Evolutionary conservation across 30 jellyfish, hydroid and myxozoan species (phyloP), one percentile per base, ranked within the genome.

Genomic region (Pseudorhiza aurosa): DNA sequence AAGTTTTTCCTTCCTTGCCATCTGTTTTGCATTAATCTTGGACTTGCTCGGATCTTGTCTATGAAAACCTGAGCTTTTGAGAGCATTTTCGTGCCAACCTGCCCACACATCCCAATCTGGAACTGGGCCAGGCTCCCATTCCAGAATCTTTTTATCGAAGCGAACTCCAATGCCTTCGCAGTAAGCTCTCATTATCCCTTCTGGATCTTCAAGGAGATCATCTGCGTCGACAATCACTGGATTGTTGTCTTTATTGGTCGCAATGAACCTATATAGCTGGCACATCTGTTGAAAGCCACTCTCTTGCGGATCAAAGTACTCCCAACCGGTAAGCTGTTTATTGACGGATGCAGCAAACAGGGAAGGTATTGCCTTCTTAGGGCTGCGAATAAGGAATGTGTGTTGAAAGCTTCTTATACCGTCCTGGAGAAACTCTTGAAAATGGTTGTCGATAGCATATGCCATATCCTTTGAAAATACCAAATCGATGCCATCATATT

Each of bases 51-150:
- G 85, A 49, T 77, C 95, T 27, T 79, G 96, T 33, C 80, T 75
- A 15, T 42, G 69, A 57, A 92, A 92, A 25, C 98, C 98, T 10
- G 96, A 58, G 85, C 98, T 92, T 39, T 92, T 92, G 30, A 85
- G 69, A 4, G 89, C 98, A 58, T 80, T 72, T 33, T 85, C 96
- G 57, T 92, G 96, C 98, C 98, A 92, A 33, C 98, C 98, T 29
- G 83, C 87, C 95, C 98, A 91, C 28, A 70, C 95, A 64, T 78
- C 88, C 98, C 98, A 91, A 57, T 85, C 98, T 8, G 95, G 95
- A 8, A 85, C 85, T 46, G 93, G 90, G 14, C 97, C 96, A 4
- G 99, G 94, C 70, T 93, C 96, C 99, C 99, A 93, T 32, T 75
- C 82, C 10, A 93, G 88, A 42, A 93, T 93, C 72, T 84, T 75